These are phyloP conservation scores for Scophthalmus maximus DNA, from an alignment of 2,113 vertebrate genomes.

Conservation along the genomic window DNA sequence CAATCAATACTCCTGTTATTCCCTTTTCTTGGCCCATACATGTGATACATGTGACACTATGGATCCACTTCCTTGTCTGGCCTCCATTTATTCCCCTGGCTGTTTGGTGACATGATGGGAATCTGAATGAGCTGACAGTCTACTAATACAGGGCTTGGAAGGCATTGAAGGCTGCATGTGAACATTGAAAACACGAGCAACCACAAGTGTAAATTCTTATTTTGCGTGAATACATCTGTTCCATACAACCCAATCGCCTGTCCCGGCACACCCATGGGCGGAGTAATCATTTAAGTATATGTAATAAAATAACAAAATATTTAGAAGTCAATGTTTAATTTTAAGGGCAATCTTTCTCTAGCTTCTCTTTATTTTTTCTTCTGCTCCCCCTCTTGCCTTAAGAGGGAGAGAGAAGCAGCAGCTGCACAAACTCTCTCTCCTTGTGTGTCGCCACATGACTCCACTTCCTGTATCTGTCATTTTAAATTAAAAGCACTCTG, in stretches of 20 bases:
- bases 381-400: not conserved
- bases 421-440: not conserved
- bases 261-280: too few relatives aligned
- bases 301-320: not conserved
- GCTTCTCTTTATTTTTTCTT: not conserved
- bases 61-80: not conserved
- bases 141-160: not conserved
- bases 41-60: not conserved
- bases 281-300: not conserved
- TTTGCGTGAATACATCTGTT: not conserved
- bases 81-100: not conserved
- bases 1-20: not conserved
- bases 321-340: not conserved
- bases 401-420: too few relatives aligned
- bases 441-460: not conserved
- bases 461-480: not conserved
- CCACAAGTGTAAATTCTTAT: too few relatives aligned
- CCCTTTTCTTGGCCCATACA: not conserved
- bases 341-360: not conserved
- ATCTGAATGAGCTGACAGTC: not conserved
- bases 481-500: not conserved
- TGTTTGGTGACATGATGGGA: not conserved
- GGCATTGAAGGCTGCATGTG: too few relatives aligned
- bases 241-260: too few relatives aligned
- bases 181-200: too few relatives aligned